Percentiles rank a stretch among this genome's conserved stretches.
These are phyloP conservation scores for Bilobella aurantiaca DNA, from an alignment of 1,140 invertebrate genomes.

Conservation along the genomic window DNA sequence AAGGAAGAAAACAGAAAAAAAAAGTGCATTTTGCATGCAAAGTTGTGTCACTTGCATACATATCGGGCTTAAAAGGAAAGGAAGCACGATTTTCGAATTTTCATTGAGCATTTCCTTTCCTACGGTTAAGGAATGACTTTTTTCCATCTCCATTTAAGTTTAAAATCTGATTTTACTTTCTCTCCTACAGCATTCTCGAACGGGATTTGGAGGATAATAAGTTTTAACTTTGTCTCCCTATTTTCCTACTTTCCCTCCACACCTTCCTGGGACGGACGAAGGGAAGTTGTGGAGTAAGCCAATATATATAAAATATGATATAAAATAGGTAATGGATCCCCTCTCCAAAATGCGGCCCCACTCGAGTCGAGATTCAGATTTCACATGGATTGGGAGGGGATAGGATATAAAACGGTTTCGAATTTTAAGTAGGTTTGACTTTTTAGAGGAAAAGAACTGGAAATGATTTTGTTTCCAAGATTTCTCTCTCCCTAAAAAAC, in stretches of 20 bases:
- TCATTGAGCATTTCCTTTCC: neutral
- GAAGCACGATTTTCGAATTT: neutral
- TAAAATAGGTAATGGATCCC: constrained; percentile 6
- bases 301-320: neutral
- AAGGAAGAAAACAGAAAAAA: neutral
- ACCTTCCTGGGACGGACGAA: neutral
- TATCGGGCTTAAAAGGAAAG: constrained; percentile 12
- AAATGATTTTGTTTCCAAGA: constrained; percentile 24
- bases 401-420: constrained; percentile 30
- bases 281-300: constrained; percentile 3
- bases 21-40: constrained; percentile 16
- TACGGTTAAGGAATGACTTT: neutral
- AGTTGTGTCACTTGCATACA: constrained; percentile 22
- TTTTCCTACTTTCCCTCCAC: neutral
- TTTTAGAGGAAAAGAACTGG: constrained; percentile 27
- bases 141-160: neutral
- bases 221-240: neutral
- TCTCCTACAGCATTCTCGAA: no score
- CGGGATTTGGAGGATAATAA: neutral
- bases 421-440: constrained; percentile 30
- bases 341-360: neutral
- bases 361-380: neutral
- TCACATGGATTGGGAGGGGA: neutral
- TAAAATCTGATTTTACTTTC: constrained; percentile 1
- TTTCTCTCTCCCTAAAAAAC: constrained; percentile 15